phyloP scores from a whole-genome alignment of 2,888 invertebrate species.

The Agrenia bidenticulata region DNA sequence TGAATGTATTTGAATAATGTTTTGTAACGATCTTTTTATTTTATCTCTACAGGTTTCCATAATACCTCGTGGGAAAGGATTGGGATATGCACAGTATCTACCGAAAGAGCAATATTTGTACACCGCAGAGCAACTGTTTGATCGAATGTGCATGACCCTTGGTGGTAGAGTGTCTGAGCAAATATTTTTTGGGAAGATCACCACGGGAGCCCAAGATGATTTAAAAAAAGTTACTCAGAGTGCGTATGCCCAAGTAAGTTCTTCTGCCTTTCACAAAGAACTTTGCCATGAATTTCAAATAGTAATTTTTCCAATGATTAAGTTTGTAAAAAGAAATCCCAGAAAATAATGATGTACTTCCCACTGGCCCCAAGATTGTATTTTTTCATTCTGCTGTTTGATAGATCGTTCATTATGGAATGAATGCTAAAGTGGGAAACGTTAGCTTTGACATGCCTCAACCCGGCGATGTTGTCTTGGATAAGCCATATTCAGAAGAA shows the following conservation, averaged over 20 bases:
- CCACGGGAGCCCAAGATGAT: conserved; percentile 98
- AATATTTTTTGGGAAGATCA: conserved; percentile 91
- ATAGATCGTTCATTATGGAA: conserved; percentile 90
- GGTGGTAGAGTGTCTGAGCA: conserved; percentile 98
- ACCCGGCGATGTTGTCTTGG: conserved; percentile 86
- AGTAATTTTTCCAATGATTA: neutral
- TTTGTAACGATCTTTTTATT: neutral
- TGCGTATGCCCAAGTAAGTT: conserved; percentile 86
- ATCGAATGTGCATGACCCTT: conserved; percentile 98
- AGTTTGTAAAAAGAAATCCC: neutral
- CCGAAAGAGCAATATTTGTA: conserved; percentile 98
- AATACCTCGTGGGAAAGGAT: conserved; percentile 95
- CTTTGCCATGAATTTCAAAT: neutral
- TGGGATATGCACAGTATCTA: conserved; percentile 98
- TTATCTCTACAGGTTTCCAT: conserved; percentile 71
- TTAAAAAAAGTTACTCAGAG: conserved; percentile 96
- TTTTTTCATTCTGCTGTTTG: conserved; percentile 29
- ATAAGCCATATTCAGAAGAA: conserved; percentile 96
- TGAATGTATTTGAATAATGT: conserved; percentile 6
- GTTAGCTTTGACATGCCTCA: conserved; percentile 94
- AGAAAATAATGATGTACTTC: neutral
- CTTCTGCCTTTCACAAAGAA: neutral
- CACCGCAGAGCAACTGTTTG: conserved; percentile 93
- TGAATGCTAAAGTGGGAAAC: conserved; percentile 96
- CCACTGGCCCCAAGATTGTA: no score